phyloP scores from a whole-genome alignment of 2,888 invertebrate genomes.

The Cremastinae sp. region DNA sequence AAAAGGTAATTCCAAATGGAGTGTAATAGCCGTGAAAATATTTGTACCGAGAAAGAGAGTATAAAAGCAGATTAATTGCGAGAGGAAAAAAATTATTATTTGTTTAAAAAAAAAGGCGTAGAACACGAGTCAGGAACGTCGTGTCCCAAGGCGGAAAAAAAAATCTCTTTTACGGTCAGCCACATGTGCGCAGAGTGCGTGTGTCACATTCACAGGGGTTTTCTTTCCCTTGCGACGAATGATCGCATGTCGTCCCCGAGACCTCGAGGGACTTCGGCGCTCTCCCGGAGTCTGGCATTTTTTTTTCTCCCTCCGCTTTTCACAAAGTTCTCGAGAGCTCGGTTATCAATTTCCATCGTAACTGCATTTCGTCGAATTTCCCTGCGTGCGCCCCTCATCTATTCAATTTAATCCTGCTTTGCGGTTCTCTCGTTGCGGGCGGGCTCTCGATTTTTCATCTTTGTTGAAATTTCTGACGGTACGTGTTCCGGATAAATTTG shows the following conservation, averaged over 20 bases:
- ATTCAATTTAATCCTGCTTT: no score
- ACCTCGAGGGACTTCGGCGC: conserved; percentile 36
- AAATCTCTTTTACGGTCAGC: conserved; percentile 13
- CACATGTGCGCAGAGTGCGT: conserved; percentile 36
- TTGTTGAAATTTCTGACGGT: no score
- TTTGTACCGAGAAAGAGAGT: not conserved
- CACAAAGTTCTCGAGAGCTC: conserved; percentile 27
- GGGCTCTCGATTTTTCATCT: no score
- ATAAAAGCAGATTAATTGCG: not conserved
- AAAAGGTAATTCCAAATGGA: no score
- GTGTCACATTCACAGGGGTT: conserved; percentile 39
- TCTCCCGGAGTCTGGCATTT: conserved; percentile 28
- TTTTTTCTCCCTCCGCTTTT: conserved; percentile 30
- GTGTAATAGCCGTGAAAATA: not conserved
- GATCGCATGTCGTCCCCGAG: conserved; percentile 39
- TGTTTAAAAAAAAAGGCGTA: conserved; percentile 4
- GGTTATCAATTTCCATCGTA: not conserved
- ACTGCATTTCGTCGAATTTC: not conserved
- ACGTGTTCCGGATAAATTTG: no score
- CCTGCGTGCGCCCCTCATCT: no score
- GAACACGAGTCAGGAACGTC: not conserved
- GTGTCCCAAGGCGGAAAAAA: conserved; percentile 11
- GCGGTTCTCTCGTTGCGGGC: no score
- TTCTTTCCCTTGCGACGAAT: conserved; percentile 41
- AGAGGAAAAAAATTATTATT: conserved; percentile 2